A percentile compares a stretch with the other conserved stretches of the same genome.
Conservation (phyloP, 2,113 vertebrate genomes). For the Mustela lutreola region DNA sequence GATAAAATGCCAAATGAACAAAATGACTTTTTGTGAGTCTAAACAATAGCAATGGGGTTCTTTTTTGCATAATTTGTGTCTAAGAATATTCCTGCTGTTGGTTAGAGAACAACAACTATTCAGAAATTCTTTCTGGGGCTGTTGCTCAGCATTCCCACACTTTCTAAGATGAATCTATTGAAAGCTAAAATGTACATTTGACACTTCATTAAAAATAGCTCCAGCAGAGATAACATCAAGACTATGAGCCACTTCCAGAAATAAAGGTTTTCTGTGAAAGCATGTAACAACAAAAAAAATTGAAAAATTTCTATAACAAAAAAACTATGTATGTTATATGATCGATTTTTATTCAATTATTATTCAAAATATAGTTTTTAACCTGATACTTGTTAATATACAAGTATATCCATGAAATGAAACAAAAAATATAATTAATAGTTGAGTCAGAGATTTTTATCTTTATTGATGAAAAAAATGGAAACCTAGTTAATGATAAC, state of each 20-base stretch:
- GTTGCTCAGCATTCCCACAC: not conserved
- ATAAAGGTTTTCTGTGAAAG: not conserved
- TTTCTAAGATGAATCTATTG: not conserved
- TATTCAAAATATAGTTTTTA: not conserved
- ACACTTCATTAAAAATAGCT: constrained; percentile 59
- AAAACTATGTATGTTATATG: not conserved
- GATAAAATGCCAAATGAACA: not conserved
- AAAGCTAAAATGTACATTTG: not conserved
- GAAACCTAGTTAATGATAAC: not conserved
- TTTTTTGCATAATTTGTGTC: not conserved
- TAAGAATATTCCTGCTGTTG: not conserved
- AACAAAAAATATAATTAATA: not conserved
- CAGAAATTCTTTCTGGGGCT: not conserved
- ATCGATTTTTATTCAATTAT: not conserved
- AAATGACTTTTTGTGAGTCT: not conserved
- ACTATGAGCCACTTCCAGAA: not conserved
- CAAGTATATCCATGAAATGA: not conserved
- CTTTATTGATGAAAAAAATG: not conserved
- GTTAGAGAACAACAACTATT: not conserved
- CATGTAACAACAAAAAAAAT: not conserved
- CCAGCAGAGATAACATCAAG: not conserved
- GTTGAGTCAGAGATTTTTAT: not conserved
- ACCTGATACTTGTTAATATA: not conserved
- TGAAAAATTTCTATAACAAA: not conserved
- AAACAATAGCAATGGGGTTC: not conserved